Evolutionary conservation across 92 coral and sea anemone genomes (phyloP).

Genomic region (Nematostella vectensis): DNA sequence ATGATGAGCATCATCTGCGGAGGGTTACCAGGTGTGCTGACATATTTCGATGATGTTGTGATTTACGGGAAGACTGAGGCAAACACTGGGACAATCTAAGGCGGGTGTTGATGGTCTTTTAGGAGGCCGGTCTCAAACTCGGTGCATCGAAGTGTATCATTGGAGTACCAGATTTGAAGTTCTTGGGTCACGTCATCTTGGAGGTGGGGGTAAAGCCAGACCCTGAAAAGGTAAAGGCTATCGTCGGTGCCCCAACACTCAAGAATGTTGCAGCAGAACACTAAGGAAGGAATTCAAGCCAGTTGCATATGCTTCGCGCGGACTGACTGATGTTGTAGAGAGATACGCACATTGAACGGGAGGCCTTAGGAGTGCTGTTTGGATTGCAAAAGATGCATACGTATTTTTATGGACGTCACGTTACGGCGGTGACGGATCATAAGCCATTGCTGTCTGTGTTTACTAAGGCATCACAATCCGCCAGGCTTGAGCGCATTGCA

Average conservation of each 20-base stretch:
- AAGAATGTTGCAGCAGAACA: no score
- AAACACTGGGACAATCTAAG: no score
- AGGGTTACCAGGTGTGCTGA: no score
- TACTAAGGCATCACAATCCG: constrained; percentile 21
- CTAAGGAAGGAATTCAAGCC: constrained; percentile 17
- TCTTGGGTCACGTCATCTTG: constrained; percentile 22
- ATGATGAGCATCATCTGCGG: constrained; percentile 32
- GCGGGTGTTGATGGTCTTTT: constrained; percentile 12
- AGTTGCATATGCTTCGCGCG: constrained; percentile 17
- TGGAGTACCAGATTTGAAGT: constrained; percentile 16
- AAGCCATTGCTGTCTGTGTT: constrained; percentile 8
- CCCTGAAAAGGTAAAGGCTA: no score
- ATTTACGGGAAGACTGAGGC: constrained; percentile 9
- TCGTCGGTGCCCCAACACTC: constrained; percentile 7
- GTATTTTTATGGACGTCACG: constrained; percentile 22
- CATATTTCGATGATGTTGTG: no score
- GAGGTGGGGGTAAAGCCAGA: constrained; percentile 10
- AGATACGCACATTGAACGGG: constrained; percentile 31
- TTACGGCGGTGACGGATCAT: constrained; percentile 4
- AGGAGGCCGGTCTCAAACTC: no score
- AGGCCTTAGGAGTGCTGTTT: constrained; percentile 23
- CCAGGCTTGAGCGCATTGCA: constrained; percentile 16
- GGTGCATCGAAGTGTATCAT: no score
- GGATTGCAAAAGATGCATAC: constrained; percentile 39
- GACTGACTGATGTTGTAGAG: constrained; percentile 21